Evolutionary conservation across 1,140 invertebrate species (phyloP).

Genomic region (Neotoxoptera formosana): DNA sequence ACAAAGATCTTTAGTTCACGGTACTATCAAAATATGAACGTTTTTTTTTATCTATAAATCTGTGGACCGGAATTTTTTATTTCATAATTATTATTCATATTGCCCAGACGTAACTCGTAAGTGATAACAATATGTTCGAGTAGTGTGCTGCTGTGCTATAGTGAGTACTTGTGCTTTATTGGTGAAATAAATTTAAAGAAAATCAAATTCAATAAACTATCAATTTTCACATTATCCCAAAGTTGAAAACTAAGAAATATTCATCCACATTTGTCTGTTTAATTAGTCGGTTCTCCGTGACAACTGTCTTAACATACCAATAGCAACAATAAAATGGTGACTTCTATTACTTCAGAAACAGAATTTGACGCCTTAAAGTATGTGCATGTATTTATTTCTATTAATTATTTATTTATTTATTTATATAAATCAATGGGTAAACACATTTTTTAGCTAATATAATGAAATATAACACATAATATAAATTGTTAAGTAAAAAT

Average conservation of each 20-base stretch:
- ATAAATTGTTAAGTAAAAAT: not conserved
- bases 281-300: not conserved
- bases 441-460: not conserved
- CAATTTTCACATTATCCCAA: not conserved
- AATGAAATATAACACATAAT: not conserved
- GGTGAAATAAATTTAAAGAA: not conserved
- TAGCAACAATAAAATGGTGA: conserved; percentile 31
- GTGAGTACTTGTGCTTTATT: not conserved
- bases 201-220: not conserved
- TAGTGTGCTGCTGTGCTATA: not conserved
- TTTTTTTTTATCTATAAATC: not conserved
- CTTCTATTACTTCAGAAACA: conserved; percentile 35
- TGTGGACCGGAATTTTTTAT: not conserved
- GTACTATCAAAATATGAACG: not conserved
- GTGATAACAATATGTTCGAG: not conserved
- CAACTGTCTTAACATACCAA: not conserved
- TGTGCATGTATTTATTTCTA: not conserved
- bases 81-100: not conserved
- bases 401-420: not conserved
- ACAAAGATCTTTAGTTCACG: no score
- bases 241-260: not conserved
- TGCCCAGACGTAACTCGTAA: not conserved
- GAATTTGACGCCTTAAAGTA: conserved; percentile 42
- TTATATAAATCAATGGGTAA: not conserved
- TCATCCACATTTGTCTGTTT: not conserved